Conservation (phyloP, 1,140 invertebrate species). For the Ceratina calcarata region DNA sequence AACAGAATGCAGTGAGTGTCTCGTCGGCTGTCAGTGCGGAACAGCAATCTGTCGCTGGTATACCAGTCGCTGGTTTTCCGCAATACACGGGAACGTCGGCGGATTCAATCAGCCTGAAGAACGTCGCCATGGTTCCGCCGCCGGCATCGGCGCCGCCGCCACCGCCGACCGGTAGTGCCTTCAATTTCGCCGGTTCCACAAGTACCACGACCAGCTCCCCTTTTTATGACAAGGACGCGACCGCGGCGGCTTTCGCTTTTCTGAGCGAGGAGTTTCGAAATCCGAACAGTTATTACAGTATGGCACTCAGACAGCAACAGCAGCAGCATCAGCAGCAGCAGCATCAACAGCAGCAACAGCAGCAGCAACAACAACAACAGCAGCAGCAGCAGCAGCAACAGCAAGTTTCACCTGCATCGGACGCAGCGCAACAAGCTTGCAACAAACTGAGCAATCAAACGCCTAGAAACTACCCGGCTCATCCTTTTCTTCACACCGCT, state of each 20-base stretch:
- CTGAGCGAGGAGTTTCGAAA: slow-evolving; percentile 75
- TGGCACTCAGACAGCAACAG: slow-evolving; percentile 71
- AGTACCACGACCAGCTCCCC: slow-evolving; percentile 67
- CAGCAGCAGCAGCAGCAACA: slow-evolving; percentile 64
- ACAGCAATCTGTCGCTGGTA: slow-evolving; percentile 56
- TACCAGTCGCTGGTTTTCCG: slow-evolving; percentile 61
- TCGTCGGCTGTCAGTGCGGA: slow-evolving; percentile 46
- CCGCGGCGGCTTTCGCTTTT: slow-evolving; percentile 75
- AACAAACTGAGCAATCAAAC: slow-evolving; percentile 76
- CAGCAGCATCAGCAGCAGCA: slow-evolving; percentile 73
- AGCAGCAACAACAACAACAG: slow-evolving; percentile 71
- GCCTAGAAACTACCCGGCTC: slow-evolving; percentile 73
- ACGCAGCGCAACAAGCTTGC: slow-evolving; percentile 68
- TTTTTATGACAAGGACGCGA: slow-evolving; percentile 77
- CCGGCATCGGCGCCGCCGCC: no score
- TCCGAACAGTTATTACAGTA: slow-evolving; percentile 76
- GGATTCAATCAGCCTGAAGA: slow-evolving; percentile 70
- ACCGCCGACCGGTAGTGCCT: slow-evolving; percentile 72
- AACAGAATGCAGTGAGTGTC: slow-evolving; percentile 57
- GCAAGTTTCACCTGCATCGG: slow-evolving; percentile 57
- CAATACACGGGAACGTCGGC: slow-evolving; percentile 66
- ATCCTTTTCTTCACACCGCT: slow-evolving; percentile 76
- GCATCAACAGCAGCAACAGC: slow-evolving; percentile 63
- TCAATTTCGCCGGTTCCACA: slow-evolving; percentile 73
- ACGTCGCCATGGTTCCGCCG: slow-evolving; percentile 61